Evolutionary conservation across 2,797 vertebrate species (phyloP).

Genomic region (Xiphophorus birchmanni): DNA sequence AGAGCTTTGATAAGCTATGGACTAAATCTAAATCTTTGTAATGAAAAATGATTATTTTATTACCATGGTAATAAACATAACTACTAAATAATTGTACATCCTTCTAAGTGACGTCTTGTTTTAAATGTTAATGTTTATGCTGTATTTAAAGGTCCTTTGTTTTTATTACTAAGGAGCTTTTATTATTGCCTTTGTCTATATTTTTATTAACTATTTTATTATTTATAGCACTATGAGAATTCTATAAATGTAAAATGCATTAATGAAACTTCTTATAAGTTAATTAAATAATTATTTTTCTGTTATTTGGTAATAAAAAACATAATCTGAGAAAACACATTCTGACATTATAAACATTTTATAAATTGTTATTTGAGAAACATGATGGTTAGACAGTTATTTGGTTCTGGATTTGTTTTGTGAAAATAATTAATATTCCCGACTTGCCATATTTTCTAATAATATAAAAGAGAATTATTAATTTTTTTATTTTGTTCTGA

Average conservation of each 20-base stretch:
- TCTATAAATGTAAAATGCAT: too few relatives aligned
- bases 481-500: not conserved
- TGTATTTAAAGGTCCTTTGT: too few relatives aligned
- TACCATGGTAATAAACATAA: not conserved
- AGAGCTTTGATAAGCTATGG: not conserved
- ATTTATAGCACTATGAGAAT: too few relatives aligned
- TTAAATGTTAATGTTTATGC: too few relatives aligned
- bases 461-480: not conserved
- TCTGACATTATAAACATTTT: not conserved
- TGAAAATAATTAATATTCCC: not conserved
- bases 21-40: not conserved
- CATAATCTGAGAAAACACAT: not conserved
- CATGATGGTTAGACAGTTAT: not conserved
- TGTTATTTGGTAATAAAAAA: not conserved
- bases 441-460: not conserved
- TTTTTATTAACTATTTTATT: too few relatives aligned
- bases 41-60: not conserved
- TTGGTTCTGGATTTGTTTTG: not conserved
- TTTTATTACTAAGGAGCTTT: too few relatives aligned
- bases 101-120: too few relatives aligned
- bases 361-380: not conserved
- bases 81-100: too few relatives aligned
- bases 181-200: too few relatives aligned
- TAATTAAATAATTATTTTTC: not conserved
- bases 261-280: not conserved